These are phyloP conservation scores for Scolopax mira DNA, from an alignment of 2,113 vertebrate species.

Conservation along the genomic window DNA sequence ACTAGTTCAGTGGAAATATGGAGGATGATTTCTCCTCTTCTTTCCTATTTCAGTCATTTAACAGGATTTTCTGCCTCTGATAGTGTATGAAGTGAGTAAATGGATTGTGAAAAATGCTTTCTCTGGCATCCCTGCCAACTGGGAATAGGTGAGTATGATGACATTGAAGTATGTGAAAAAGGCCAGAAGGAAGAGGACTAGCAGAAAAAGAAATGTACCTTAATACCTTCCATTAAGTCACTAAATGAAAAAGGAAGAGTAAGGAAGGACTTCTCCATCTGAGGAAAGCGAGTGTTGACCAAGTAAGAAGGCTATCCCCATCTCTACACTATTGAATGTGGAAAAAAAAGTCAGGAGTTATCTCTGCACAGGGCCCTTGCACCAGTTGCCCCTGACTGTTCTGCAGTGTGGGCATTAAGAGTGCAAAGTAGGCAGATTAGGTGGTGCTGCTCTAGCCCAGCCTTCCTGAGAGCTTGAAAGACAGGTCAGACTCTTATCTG, in stretches of 20 bases:
- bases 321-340: not conserved
- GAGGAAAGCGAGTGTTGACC: not conserved
- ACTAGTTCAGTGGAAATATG: not conserved
- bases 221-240: not conserved
- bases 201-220: not conserved
- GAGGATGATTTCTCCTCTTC: not conserved
- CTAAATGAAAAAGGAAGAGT: not conserved
- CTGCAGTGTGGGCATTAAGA: not conserved
- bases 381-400: not conserved
- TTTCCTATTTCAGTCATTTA: not conserved
- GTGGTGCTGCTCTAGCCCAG: not conserved
- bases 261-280: not conserved
- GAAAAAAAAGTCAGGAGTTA: not conserved
- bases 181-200: not conserved
- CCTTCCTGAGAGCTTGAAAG: not conserved
- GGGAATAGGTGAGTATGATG: not conserved
- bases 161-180: not conserved
- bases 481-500: not conserved
- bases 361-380: not conserved
- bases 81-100: not conserved
- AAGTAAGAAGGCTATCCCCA: not conserved
- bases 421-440: not conserved
- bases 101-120: not conserved
- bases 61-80: not conserved
- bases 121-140: not conserved